These are phyloP conservation scores for Aurelia coerulea DNA, from an alignment of 30 jellyfish, hydroid and myxozoan species.

Conservation along the genomic window DNA sequence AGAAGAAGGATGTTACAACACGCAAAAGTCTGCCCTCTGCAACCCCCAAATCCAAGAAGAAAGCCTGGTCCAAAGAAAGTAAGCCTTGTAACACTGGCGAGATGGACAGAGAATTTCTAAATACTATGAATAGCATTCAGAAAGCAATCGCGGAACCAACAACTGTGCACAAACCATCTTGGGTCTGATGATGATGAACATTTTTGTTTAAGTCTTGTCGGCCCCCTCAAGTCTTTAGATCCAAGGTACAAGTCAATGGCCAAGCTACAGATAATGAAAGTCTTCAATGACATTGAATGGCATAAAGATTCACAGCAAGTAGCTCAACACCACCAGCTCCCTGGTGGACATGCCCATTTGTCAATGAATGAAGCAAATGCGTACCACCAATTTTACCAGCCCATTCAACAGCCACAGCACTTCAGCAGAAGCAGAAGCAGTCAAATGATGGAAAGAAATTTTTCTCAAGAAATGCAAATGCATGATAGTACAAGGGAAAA, in stretches of 20 bases:
- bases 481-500: too few species aligned
- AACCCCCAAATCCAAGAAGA: neutral
- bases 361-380: too few species aligned
- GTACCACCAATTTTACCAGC: slow-evolving; percentile 5
- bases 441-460: neutral
- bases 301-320: too few species aligned
- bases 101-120: neutral
- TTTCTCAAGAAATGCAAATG: slow-evolving; percentile 14
- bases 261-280: slow-evolving; percentile 27
- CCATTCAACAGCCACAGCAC: slow-evolving; percentile 15
- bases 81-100: slow-evolving; percentile 12
- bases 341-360: too few species aligned
- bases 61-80: slow-evolving; percentile 24
- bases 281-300: neutral
- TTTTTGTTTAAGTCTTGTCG: slow-evolving; percentile 17
- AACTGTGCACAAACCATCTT: neutral
- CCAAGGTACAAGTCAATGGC: slow-evolving; percentile 41
- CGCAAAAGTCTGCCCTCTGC: slow-evolving; percentile 8
- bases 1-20: neutral
- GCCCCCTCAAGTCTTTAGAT: slow-evolving; percentile 22
- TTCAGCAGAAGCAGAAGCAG: neutral
- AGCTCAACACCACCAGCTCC: too few species aligned
- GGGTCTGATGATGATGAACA: slow-evolving; percentile 18
- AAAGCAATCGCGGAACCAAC: slow-evolving; percentile 11
- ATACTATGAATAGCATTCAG: slow-evolving; percentile 6